These are phyloP conservation scores for Cryptocephalus primarius DNA, from an alignment of 2,888 invertebrate genomes.

Conservation along the genomic window DNA sequence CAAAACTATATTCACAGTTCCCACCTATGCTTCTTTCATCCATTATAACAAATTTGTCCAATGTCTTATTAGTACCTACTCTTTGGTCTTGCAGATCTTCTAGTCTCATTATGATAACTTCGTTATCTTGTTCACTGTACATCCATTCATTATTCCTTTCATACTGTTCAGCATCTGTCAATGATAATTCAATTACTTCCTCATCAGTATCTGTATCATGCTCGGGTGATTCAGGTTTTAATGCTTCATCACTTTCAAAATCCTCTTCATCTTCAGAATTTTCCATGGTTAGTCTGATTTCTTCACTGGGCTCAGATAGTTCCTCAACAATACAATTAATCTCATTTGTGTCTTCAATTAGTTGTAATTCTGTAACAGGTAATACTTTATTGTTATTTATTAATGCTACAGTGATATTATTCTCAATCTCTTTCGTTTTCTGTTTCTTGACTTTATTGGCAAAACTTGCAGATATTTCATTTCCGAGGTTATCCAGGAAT, in stretches of 20 bases:
- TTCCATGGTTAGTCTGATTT: too few relatives aligned
- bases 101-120: not conserved
- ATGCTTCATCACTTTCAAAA: slow-evolving; percentile 1
- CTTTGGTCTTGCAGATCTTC: too few relatives aligned
- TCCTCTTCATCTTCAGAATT: slow-evolving; percentile 1
- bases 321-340: slow-evolving; percentile 7
- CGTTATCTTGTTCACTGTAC: not conserved
- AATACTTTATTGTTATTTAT: slow-evolving; percentile 3
- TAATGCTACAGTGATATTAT: slow-evolving; percentile 1
- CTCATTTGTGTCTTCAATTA: slow-evolving; percentile 6
- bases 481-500: not conserved
- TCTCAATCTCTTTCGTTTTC: not conserved
- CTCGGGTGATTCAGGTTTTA: slow-evolving; percentile 1
- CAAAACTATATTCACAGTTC: not conserved
- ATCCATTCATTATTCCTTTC: not conserved
- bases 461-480: not conserved
- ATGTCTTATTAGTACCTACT: too few relatives aligned
- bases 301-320: too few relatives aligned
- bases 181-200: not conserved
- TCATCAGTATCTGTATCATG: slow-evolving; percentile 1
- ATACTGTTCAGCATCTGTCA: not conserved
- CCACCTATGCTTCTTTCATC: slow-evolving; percentile 6
- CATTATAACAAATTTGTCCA: slow-evolving; percentile 5
- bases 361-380: slow-evolving; percentile 6
- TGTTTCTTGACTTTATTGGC: not conserved